Evolutionary conservation across 2,888 invertebrate genomes (phyloP).

Genomic region (Polylopha cassiicola): DNA sequence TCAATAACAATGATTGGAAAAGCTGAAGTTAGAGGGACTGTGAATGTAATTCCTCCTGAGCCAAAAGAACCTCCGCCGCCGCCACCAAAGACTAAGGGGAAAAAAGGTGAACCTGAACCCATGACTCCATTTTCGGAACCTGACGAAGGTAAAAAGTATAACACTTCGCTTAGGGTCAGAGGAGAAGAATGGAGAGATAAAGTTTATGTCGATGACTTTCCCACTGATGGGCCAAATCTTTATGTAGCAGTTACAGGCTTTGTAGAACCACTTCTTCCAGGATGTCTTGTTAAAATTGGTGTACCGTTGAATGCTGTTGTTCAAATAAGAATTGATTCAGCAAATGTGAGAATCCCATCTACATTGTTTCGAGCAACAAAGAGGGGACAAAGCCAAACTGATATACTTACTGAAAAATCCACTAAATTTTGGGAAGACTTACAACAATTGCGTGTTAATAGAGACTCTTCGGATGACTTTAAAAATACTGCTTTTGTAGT

Average conservation of each 20-base stretch:
- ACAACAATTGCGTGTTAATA: constrained; percentile 50
- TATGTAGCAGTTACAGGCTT: constrained; percentile 75
- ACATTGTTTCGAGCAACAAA: constrained; percentile 46
- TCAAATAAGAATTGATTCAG: constrained; percentile 58
- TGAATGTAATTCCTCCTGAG: constrained; percentile 37
- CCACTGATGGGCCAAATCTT: constrained; percentile 71
- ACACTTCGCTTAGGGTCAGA: constrained; percentile 64
- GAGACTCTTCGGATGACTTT: constrained; percentile 43
- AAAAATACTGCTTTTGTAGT: constrained; percentile 64
- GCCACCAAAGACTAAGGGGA: constrained; percentile 41
- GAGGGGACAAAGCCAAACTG: constrained; percentile 60
- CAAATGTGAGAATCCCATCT: constrained; percentile 42
- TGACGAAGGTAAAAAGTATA: constrained; percentile 60
- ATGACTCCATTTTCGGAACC: constrained; percentile 30
- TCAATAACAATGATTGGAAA: constrained; percentile 56
- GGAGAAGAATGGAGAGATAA: constrained; percentile 77
- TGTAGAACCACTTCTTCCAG: constrained; percentile 49
- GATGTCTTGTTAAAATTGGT: constrained; percentile 51
- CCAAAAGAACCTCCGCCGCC: constrained; percentile 29
- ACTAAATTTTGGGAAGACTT: constrained; percentile 58
- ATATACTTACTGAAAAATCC: constrained; percentile 48
- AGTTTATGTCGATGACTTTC: constrained; percentile 72
- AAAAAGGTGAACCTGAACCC: constrained; percentile 35
- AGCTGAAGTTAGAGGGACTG: constrained; percentile 52
- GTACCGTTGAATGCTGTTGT: constrained; percentile 59